Evolutionary conservation across 1,140 invertebrate genomes (phyloP).

Genomic region (Cataglyphis hispanica): DNA sequence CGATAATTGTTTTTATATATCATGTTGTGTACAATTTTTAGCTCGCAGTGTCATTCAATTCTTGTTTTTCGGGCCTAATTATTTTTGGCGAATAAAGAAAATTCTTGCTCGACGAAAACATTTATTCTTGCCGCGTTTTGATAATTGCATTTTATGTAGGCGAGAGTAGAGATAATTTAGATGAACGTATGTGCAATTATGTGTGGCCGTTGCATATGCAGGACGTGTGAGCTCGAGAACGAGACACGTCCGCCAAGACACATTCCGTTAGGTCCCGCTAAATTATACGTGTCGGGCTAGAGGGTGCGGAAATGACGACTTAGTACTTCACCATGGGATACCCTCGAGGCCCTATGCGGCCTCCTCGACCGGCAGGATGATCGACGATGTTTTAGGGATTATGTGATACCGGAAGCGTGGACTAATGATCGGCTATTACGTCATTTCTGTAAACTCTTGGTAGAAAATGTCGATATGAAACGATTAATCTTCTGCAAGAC

Average conservation of each 20-base stretch:
- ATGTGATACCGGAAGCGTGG: conserved; percentile 73
- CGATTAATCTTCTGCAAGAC: conserved; percentile 45
- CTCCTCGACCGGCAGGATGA: conserved; percentile 67
- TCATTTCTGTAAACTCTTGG: conserved; percentile 65
- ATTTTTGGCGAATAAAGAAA: not conserved
- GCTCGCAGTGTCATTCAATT: not conserved
- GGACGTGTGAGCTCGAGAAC: conserved; percentile 41
- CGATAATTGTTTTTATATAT: not conserved
- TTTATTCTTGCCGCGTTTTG: not conserved
- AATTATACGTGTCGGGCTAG: conserved; percentile 68
- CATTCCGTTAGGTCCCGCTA: conserved; percentile 70
- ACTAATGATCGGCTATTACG: conserved; percentile 72
- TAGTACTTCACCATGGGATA: conserved; percentile 64
- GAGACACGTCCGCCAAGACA: conserved; percentile 59
- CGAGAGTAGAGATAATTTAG: conserved; percentile 12
- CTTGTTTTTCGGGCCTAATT: not conserved
- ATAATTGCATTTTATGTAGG: not conserved
- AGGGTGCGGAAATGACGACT: conserved; percentile 73
- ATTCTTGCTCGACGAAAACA: not conserved
- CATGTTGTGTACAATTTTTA: not conserved
- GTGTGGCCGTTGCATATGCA: conserved; percentile 32
- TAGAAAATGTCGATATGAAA: conserved; percentile 51
- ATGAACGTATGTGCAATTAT: conserved; percentile 24
- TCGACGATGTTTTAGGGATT: conserved; percentile 76
- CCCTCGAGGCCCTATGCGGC: conserved; percentile 59